Base-by-base conservation (phyloP, 2,888 invertebrate genomes). In the Drosophila lutescens region DNA sequence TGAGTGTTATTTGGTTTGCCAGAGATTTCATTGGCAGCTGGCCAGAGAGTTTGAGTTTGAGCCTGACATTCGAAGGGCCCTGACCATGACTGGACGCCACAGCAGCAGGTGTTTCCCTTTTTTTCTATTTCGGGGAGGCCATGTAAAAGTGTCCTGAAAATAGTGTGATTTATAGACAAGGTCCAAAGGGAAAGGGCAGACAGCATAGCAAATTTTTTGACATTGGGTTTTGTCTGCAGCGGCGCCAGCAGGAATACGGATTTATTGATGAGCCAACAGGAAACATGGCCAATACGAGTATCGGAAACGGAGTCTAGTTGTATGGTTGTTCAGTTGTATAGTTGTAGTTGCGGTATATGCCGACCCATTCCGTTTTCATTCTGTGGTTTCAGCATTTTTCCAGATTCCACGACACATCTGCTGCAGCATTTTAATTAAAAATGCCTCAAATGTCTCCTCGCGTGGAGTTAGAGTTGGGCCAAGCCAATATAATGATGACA, bases 121-220 rank as follows among this genome's bases (percentile, higher is more conserved):
- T 65, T 23, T 26, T 26, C 26, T 26, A 26, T 47, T 36, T 38
- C 15, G 57, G 17, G 23, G 13, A 13, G 6, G 30, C 47, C 47
- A 47, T 47, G 47, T 47, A 47, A 47, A 30, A 47, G 47, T 47
- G 47, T 70, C 65, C 58, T 66, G 72, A 65, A 76, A 79, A 79
- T 79, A 77, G 74, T 89, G 77, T 87, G 87, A 88, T 89, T 89
- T 89, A 88, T 89, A 74, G 84, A 77, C 80, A 77, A 61, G 44
- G 57, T 65, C 53, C n/a, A 9, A 9, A 4, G n/a, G 38, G 38
- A 36, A 7, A 6, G 17, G 13, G 26, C 15, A n/a, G n/a, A 12
- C 26, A 5, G 23, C 49, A 17, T 20, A 20, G 49, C 70, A 32
- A 57, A 51, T 72, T 71, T 72, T 71, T 72, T 71, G 71, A 71